These are phyloP conservation scores for Myoxocephalus aenaeus DNA, from an alignment of 2,797 vertebrate genomes.

Conservation along the genomic window DNA sequence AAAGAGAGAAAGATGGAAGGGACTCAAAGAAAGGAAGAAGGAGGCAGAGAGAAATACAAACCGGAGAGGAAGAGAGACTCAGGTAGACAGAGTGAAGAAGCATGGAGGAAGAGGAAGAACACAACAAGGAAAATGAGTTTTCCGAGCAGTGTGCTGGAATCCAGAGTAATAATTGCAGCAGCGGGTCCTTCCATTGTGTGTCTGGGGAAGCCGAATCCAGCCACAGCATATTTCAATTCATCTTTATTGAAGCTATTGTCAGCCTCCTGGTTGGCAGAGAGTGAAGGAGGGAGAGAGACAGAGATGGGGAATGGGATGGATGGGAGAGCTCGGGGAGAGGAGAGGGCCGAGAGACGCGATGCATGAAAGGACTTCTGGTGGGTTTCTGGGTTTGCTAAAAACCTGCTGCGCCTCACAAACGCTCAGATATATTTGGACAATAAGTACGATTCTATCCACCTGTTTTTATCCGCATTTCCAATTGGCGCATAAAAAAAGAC, in stretches of 20 bases:
- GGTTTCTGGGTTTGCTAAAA: neutral
- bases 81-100: slow-evolving; percentile 35
- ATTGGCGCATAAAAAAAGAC: neutral
- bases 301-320: slow-evolving; percentile 43
- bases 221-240: slow-evolving; percentile 78
- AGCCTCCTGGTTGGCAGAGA: slow-evolving; percentile 59
- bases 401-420: neutral
- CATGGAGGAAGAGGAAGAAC: slow-evolving; percentile 29
- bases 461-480: neutral
- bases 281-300: slow-evolving; percentile 29
- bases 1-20: slow-evolving; percentile 32
- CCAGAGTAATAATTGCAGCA: slow-evolving; percentile 77
- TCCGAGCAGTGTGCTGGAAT: slow-evolving; percentile 71
- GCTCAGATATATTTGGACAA: neutral
- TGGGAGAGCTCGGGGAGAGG: slow-evolving; percentile 33
- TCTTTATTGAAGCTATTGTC: slow-evolving; percentile 80
- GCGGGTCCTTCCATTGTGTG: slow-evolving; percentile 70
- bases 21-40: slow-evolving; percentile 29
- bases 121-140: slow-evolving; percentile 61
- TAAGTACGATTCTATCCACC: neutral
- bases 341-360: slow-evolving; percentile 34
- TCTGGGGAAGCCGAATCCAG: slow-evolving; percentile 70
- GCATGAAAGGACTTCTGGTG: slow-evolving; percentile 26
- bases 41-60: slow-evolving; percentile 34
- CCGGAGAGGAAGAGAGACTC: slow-evolving; percentile 35